Conservation (phyloP, 2,113 vertebrate genomes). For the Puntigrus tetrazona region DNA sequence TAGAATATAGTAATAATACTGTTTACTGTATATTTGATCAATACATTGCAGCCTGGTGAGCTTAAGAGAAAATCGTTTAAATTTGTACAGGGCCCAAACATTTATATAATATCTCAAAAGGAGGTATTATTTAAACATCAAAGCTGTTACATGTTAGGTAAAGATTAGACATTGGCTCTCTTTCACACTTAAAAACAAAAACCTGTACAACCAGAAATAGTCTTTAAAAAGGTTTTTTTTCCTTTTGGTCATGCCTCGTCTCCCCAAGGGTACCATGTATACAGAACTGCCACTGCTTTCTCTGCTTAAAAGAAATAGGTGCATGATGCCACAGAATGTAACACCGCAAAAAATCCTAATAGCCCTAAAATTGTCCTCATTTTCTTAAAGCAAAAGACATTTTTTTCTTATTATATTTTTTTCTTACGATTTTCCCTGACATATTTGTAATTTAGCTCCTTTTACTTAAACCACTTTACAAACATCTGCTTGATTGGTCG, state of each 20-base stretch:
- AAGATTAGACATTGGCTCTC: background rate
- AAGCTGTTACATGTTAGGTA: background rate
- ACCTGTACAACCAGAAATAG: background rate
- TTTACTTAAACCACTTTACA: slow-evolving; percentile 16
- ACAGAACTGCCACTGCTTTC: background rate
- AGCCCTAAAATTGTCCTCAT: background rate
- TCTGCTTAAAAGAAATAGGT: background rate
- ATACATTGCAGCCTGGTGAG: background rate
- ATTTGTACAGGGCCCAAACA: background rate
- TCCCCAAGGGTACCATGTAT: background rate
- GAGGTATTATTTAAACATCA: background rate
- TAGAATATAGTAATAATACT: no score
- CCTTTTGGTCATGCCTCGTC: background rate
- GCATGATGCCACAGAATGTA: slow-evolving; percentile 3
- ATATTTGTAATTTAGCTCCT: background rate
- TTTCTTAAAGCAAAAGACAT: background rate
- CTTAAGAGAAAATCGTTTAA: background rate
- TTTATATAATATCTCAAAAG: background rate
- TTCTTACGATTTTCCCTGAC: background rate
- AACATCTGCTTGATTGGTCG: slow-evolving; percentile 40
- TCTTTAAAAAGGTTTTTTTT: background rate
- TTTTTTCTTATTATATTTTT: background rate
- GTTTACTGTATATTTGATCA: background rate
- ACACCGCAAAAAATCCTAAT: background rate
- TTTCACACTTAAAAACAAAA: background rate